A percentile compares a stretch with the other conserved stretches of the same genome.
Conservation (phyloP, 2,888 invertebrate species). For the Caradrina kadenii region DNA sequence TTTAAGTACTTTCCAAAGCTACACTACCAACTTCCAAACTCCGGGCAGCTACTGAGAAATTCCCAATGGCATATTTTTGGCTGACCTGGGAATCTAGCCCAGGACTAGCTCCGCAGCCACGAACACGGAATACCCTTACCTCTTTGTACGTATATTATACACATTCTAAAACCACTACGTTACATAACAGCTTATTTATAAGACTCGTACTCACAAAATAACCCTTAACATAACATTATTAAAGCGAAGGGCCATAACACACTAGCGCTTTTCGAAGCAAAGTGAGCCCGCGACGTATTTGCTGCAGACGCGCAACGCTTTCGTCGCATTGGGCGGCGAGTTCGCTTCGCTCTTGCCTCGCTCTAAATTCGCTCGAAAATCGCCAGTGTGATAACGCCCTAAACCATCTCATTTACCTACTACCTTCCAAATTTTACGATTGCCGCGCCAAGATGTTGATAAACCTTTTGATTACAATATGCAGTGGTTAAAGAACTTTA, state of each 20-base stretch:
- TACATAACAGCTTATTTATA: constrained; percentile 36
- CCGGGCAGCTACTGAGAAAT: too few species aligned
- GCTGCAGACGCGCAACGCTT: too few species aligned
- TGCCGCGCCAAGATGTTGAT: constrained; percentile 38
- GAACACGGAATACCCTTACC: neutral
- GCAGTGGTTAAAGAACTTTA: constrained; percentile 39
- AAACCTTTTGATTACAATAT: constrained; percentile 47
- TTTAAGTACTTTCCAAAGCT: too few species aligned
- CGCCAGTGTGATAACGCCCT: neutral
- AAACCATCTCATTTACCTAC: constrained; percentile 39
- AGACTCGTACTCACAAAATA: constrained; percentile 17
- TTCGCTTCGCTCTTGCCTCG: too few species aligned
- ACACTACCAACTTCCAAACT: too few species aligned
- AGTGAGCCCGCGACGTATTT: too few species aligned
- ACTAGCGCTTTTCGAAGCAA: too few species aligned
- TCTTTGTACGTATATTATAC: neutral
- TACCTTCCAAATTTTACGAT: constrained; percentile 46
- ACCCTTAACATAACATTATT: constrained; percentile 41
- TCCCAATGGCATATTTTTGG: too few species aligned
- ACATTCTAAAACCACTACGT: constrained; percentile 21
- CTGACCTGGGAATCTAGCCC: too few species aligned
- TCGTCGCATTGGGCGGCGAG: too few species aligned
- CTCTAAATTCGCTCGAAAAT: too few species aligned
- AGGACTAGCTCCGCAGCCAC: neutral
- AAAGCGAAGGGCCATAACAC: constrained; percentile 7